phyloP scores from a whole-genome alignment of 2,797 vertebrate genomes.

The Gallinago nigripennis region DNA sequence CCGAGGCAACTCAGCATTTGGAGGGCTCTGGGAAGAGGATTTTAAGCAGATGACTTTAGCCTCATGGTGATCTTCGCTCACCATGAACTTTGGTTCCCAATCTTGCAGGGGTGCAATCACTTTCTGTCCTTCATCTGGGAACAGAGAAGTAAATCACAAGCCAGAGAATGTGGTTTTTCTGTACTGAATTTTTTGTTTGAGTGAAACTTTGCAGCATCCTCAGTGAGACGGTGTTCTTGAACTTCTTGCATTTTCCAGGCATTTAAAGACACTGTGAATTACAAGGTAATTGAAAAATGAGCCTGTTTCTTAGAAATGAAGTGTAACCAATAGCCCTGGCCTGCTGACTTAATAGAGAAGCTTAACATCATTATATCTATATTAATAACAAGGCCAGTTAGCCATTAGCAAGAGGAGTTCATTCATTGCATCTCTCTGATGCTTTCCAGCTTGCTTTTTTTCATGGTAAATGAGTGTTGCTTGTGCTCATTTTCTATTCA shows the following conservation, averaged over 20 bases:
- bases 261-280: conserved; percentile 36
- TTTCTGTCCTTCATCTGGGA: neutral
- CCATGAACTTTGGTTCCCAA: neutral
- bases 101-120: neutral
- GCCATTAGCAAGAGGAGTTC: conserved; percentile 39
- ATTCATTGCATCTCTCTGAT: conserved; percentile 30
- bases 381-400: conserved; percentile 64
- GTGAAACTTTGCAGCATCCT: neutral
- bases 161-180: neutral
- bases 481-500: conserved; percentile 48
- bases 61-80: neutral
- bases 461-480: conserved; percentile 49
- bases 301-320: conserved; percentile 52
- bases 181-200: neutral
- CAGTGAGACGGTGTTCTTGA: neutral
- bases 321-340: conserved; percentile 51
- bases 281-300: conserved; percentile 64
- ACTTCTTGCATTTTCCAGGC: conserved; percentile 16
- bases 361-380: conserved; percentile 66
- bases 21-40: neutral
- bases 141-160: neutral
- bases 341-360: conserved; percentile 67
- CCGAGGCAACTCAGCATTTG: neutral
- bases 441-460: conserved; percentile 64
- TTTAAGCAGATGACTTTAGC: neutral